Conservation (phyloP, 92 coral and sea anemone species). For the Chrysogorgia sp. region DNA sequence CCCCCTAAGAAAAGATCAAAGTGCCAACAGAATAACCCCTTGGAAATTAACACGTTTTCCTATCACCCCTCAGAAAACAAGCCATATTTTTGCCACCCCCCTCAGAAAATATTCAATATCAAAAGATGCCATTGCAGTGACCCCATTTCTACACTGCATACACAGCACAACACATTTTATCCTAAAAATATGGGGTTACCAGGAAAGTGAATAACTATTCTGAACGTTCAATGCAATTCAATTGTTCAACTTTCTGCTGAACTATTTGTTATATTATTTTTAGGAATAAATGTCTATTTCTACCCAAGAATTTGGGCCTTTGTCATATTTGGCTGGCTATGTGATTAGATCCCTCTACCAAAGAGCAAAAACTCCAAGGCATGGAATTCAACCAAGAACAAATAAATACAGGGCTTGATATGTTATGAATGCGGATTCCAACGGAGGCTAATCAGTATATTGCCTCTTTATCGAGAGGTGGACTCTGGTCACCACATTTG, state of each 20-base stretch:
- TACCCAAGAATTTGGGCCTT: not conserved
- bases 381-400: not conserved
- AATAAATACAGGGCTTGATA: not conserved
- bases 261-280: not conserved
- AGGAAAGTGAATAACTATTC: too few species aligned
- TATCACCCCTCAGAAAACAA: too few species aligned
- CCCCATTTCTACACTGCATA: too few species aligned
- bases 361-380: not conserved
- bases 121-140: too few species aligned
- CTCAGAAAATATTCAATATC: too few species aligned
- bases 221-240: not conserved
- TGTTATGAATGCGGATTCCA: not conserved
- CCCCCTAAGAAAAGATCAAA: too few species aligned
- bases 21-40: too few species aligned
- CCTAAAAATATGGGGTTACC: too few species aligned
- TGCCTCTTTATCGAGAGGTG: constrained; percentile 6
- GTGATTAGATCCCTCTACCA: too few species aligned
- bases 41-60: too few species aligned
- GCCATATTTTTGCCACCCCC: too few species aligned
- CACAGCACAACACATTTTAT: too few species aligned
- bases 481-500: constrained; percentile 8
- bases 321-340: not conserved
- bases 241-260: not conserved
- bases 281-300: not conserved
- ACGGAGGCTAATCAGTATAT: constrained; percentile 7